These are phyloP conservation scores for Ips nitidus DNA, from an alignment of 1,140 invertebrate species.

Conservation along the genomic window DNA sequence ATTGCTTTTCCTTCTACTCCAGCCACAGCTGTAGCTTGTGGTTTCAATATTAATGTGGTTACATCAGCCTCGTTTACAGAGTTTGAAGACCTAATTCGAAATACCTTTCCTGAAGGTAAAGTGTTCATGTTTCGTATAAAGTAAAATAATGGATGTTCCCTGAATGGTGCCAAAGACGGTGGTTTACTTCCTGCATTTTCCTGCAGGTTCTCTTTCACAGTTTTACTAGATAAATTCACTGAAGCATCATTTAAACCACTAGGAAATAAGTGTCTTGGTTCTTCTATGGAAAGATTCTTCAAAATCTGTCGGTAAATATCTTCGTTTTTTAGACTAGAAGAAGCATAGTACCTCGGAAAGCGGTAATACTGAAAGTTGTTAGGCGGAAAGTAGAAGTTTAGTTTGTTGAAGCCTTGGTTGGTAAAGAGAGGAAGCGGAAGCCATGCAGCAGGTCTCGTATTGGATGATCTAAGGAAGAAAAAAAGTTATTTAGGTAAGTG, in stretches of 20 bases:
- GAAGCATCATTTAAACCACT: conserved; percentile 8
- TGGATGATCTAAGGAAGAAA: conserved; percentile 21
- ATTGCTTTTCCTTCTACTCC: conserved; percentile 66
- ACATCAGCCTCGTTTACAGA: conserved; percentile 42
- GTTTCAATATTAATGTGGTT: conserved; percentile 61
- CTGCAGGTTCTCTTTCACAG: too few species aligned
- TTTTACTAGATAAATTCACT: background rate
- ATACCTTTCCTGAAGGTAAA: conserved; percentile 36
- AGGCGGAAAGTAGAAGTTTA: background rate
- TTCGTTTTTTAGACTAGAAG: conserved; percentile 7
- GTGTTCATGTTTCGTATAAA: conserved; percentile 45
- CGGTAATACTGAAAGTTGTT: conserved; percentile 12
- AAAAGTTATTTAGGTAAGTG: conserved; percentile 3
- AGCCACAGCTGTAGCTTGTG: conserved; percentile 62
- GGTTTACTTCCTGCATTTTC: conserved; percentile 9
- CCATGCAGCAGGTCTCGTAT: conserved; percentile 16
- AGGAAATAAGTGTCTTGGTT: conserved; percentile 12
- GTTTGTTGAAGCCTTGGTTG: conserved; percentile 4
- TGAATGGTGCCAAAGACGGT: conserved; percentile 41
- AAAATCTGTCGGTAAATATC: conserved; percentile 12
- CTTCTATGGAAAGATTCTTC: background rate
- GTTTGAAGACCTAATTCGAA: conserved; percentile 42
- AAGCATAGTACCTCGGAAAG: conserved; percentile 18
- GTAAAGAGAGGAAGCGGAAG: conserved; percentile 15
- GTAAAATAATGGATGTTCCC: conserved; percentile 42